A percentile compares a stretch with the other conserved stretches of the same genome.
These are phyloP conservation scores for Chlorops oryzae DNA, from an alignment of 1,140 invertebrate species.

Conservation along the genomic window DNA sequence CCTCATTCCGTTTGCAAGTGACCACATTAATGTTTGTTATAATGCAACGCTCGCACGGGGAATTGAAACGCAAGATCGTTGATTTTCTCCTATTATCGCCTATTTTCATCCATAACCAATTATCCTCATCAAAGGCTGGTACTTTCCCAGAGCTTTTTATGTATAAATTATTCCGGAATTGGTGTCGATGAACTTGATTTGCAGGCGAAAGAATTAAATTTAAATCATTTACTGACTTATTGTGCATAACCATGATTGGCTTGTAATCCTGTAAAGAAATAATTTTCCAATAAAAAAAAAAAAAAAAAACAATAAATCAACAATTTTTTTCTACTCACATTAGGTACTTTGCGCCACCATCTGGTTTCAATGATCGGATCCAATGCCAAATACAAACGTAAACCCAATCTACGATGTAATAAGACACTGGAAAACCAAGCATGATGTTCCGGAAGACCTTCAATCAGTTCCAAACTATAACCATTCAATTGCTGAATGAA, in stretches of 20 bases:
- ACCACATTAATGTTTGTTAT: slow-evolving; percentile 54
- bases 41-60: slow-evolving; percentile 47
- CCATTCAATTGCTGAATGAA: slow-evolving; percentile 46
- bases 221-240: slow-evolving; percentile 41
- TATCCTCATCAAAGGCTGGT: slow-evolving; percentile 45
- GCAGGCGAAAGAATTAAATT: slow-evolving; percentile 23
- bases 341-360: not conserved
- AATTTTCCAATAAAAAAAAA: too few relatives aligned
- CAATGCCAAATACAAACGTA: slow-evolving; percentile 40
- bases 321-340: not conserved
- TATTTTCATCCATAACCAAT: slow-evolving; percentile 39
- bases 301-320: not conserved
- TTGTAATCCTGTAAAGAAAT: slow-evolving; percentile 33
- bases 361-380: not conserved
- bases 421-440: slow-evolving; percentile 55
- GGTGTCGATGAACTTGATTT: slow-evolving; percentile 20
- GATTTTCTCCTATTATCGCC: slow-evolving; percentile 17
- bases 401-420: slow-evolving; percentile 49
- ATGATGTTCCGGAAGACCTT: slow-evolving; percentile 55
- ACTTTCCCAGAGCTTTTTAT: slow-evolving; percentile 21
- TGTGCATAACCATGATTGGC: slow-evolving; percentile 38
- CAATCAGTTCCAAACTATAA: slow-evolving; percentile 47
- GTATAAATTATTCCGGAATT: slow-evolving; percentile 47
- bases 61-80: slow-evolving; percentile 23
- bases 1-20: slow-evolving; percentile 46